These are phyloP conservation scores for Blastobasis adustella DNA, from an alignment of 2,888 invertebrate genomes.

Conservation along the genomic window DNA sequence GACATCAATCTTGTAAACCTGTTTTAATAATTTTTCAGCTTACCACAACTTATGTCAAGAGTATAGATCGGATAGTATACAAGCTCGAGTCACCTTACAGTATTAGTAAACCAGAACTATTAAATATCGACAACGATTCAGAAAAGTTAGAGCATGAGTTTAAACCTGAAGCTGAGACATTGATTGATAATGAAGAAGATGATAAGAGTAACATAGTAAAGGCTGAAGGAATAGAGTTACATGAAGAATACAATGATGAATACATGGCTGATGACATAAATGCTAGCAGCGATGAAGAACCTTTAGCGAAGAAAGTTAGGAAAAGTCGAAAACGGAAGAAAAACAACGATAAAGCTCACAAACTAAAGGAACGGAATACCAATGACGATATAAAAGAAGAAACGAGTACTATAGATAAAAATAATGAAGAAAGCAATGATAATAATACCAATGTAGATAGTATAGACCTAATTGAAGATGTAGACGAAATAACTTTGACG, in stretches of 20 bases:
- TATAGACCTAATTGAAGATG: conserved; percentile 17
- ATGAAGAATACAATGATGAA: conserved; percentile 1
- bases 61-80: conserved; percentile 10
- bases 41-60: conserved; percentile 17
- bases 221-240: not conserved
- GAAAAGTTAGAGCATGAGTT: not conserved
- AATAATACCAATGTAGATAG: not conserved
- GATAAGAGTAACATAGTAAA: not conserved
- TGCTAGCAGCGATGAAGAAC: conserved; percentile 18
- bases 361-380: not conserved
- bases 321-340: conserved; percentile 11
- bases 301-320: conserved; percentile 17
- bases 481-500: conserved; percentile 32
- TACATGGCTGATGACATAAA: too few relatives aligned
- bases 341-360: conserved; percentile 5
- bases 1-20: not conserved
- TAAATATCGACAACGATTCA: not conserved
- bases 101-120: not conserved
- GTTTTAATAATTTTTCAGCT: conserved; percentile 18
- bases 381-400: not conserved
- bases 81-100: not conserved
- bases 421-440: conserved; percentile 8
- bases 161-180: not conserved
- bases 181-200: too few relatives aligned
- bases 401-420: conserved; percentile 9